Base-by-base conservation (phyloP, 2,797 vertebrate species). In the Galagoides demidoff region DNA sequence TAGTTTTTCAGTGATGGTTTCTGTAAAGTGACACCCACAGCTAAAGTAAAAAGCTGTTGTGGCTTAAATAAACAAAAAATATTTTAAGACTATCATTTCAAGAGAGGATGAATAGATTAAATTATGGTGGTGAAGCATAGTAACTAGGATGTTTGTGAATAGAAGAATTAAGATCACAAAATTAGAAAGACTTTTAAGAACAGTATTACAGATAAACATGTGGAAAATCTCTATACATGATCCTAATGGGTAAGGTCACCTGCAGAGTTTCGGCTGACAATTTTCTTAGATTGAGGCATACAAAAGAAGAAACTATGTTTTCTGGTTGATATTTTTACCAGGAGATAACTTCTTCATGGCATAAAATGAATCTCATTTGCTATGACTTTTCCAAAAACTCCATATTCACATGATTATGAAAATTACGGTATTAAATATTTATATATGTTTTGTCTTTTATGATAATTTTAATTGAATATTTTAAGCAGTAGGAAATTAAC, bases 141-240 rank as follows among this genome's bases (percentile, higher is more conserved):
- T 59, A 84, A 89, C 27, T 31, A 86, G n/a, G n/a, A 85, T 3
- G 19, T 74, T 76, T 81, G 3, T 27, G 57, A 86, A 85, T 89
- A 16, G 31, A 91, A 87, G 7, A 52, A 52, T 52, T 25, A 6
- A 79, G 5, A 1, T 82, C 8, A 83, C 43, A 85, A 82, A 95
- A 90, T 45, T 88, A 88, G 14, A 85, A 25, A 19, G 34, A 23
- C 12, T 89, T 92, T 90, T 49, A 66, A 87, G 70, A 92, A n/a
- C 0, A 77, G 1, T 13, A 4, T 45, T 74, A 59, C 37, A 8
- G 7, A 45, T 59, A 49, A 89, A 87, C 89, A 73, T 63, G 13
- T 59, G 13, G 59, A 7, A 90, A 61, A 27, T 71, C 74, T 66
- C 27, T 90, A 12, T 87, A 61, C 57, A 73, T 86, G 83, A 49